These are phyloP conservation scores for Linnaemya vulpina DNA, from an alignment of 2,888 invertebrate species.

Conservation along the genomic window DNA sequence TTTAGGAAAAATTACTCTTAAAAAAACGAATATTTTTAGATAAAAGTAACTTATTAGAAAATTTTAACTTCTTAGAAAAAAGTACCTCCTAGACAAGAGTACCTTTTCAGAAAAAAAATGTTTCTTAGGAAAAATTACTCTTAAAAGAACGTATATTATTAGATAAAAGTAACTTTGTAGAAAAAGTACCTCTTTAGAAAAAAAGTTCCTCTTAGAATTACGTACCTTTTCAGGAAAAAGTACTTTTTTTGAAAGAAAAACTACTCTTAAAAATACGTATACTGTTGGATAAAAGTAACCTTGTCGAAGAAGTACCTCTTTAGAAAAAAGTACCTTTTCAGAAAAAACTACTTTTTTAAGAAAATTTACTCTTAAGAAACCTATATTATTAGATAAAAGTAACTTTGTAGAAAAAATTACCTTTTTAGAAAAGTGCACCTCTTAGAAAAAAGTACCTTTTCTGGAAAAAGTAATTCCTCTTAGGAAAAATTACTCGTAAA, in stretches of 20 bases:
- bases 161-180: neutral
- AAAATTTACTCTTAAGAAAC: neutral
- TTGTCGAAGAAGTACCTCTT: neutral
- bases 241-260: too few species aligned
- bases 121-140: neutral
- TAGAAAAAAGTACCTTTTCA: too few species aligned
- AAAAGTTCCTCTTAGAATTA: too few species aligned
- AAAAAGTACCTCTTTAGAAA: too few species aligned
- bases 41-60: neutral
- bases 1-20: conserved; percentile 1
- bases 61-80: neutral
- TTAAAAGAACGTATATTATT: neutral
- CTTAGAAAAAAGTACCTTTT: too few species aligned
- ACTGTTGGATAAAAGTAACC: too few species aligned
- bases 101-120: too few species aligned
- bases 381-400: neutral
- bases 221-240: too few species aligned
- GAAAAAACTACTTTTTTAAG: neutral
- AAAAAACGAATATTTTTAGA: neutral
- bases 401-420: neutral
- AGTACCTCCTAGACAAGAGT: neutral
- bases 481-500: too few species aligned
- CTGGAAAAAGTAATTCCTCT: too few species aligned
- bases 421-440: too few species aligned
- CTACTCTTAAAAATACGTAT: too few species aligned